Conservation (phyloP, 2,888 invertebrate species). For the Mesorhabditis spiculigera region DNA sequence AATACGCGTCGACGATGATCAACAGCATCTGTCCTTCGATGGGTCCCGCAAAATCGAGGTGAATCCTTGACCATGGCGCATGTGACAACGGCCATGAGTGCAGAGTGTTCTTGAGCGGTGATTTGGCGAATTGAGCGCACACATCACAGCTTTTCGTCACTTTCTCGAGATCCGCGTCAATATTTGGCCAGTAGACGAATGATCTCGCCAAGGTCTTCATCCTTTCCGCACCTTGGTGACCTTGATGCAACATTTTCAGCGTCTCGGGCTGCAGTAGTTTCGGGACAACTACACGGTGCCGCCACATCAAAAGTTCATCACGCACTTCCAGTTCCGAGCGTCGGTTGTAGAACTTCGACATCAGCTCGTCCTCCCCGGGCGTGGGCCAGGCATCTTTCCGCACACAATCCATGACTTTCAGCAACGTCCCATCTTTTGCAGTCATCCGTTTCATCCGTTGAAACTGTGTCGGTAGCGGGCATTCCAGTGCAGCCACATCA, state of each 20-base stretch:
- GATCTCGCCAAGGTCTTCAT: constrained; percentile 49
- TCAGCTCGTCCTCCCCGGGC: constrained; percentile 1
- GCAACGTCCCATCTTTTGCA: constrained; percentile 4
- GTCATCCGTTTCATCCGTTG: constrained; percentile 7
- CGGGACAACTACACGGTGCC: constrained; percentile 45
- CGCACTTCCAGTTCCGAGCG: constrained; percentile 7
- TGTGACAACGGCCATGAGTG: constrained; percentile 49
- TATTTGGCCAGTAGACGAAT: constrained; percentile 50
- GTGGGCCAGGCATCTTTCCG: constrained; percentile 8
- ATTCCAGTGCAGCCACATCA: too few species aligned
- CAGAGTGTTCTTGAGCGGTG: constrained; percentile 32
- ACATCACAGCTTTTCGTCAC: constrained; percentile 26
- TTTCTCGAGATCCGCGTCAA: constrained; percentile 34
- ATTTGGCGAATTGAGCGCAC: constrained; percentile 28
- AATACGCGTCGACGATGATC: too few species aligned
- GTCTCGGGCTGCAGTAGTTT: constrained; percentile 22
- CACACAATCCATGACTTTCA: constrained; percentile 7
- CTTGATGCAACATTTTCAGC: constrained; percentile 39
- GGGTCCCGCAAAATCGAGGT: constrained; percentile 61
- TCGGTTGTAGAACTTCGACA: constrained; percentile 6
- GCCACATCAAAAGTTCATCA: constrained; percentile 14
- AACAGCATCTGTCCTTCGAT: constrained; percentile 50
- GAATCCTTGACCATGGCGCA: constrained; percentile 58
- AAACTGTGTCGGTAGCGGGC: background rate
- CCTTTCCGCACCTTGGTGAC: constrained; percentile 46